Conservation (phyloP, 2,113 vertebrate genomes). For the Antechinus flavipes region DNA sequence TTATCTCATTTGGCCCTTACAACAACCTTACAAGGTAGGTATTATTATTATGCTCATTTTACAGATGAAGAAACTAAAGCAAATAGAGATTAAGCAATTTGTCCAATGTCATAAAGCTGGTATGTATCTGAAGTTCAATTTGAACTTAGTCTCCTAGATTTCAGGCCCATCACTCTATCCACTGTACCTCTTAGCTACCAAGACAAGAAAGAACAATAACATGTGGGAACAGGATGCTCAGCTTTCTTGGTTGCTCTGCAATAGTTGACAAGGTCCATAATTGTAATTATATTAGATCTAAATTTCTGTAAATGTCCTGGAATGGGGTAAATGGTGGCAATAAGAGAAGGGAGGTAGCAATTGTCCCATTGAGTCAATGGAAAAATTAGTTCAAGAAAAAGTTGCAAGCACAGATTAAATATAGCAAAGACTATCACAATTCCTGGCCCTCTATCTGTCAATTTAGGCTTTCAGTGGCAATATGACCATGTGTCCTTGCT, state of each 20-base stretch:
- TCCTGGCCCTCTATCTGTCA: neutral
- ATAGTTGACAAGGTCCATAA: neutral
- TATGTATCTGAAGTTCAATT: neutral
- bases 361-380: neutral
- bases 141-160: neutral
- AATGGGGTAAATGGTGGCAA: neutral
- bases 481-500: neutral
- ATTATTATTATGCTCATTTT: neutral
- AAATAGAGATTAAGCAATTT: neutral
- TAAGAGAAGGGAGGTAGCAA: neutral
- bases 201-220: neutral
- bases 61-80: neutral
- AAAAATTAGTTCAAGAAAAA: neutral
- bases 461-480: neutral
- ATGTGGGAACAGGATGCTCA: neutral
- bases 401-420: neutral
- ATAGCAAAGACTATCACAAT: neutral
- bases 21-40: neutral
- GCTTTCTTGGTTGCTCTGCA: neutral
- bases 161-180: neutral
- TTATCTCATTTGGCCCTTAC: neutral
- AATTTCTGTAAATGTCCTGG: neutral
- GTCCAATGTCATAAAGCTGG: neutral
- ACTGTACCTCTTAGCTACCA: neutral
- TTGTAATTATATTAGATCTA: neutral